Percentiles rank a stretch among this genome's conserved stretches.
Evolutionary conservation across 2,888 invertebrate genomes (phyloP).

Genomic region (Limnephilus auricula): DNA sequence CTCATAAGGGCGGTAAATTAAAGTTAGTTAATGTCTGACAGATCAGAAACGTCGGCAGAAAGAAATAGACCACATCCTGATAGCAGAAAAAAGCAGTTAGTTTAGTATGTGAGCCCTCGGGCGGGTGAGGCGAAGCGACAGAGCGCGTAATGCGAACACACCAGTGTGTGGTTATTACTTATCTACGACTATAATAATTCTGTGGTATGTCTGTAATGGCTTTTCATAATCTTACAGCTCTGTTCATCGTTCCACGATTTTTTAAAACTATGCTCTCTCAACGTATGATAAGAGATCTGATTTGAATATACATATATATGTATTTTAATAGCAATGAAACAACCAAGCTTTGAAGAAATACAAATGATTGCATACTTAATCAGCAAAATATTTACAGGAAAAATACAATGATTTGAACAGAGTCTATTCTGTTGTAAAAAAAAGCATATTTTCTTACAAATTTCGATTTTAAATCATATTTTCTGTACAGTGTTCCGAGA

Average conservation of each 20-base stretch:
- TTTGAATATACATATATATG: not conserved
- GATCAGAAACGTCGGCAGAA: slow-evolving; percentile 20
- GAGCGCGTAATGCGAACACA: slow-evolving; percentile 3
- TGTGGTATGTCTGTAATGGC: not conserved
- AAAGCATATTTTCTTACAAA: too few relatives aligned
- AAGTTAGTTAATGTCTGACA: slow-evolving; percentile 27
- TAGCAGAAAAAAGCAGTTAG: slow-evolving; percentile 34
- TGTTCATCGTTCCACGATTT: not conserved
- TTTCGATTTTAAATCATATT: too few relatives aligned
- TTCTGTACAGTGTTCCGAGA: too few relatives aligned
- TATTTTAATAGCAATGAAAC: not conserved
- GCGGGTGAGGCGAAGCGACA: slow-evolving; percentile 4
- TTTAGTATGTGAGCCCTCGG: slow-evolving; percentile 18
- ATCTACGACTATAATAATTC: not conserved
- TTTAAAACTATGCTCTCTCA: not conserved
- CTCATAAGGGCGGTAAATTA: slow-evolving; percentile 40
- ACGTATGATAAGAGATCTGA: not conserved
- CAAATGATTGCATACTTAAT: not conserved
- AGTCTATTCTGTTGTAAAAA: not conserved
- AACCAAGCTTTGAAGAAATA: not conserved
- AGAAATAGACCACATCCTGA: slow-evolving; percentile 44
- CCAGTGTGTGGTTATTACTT: not conserved
- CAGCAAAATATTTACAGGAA: not conserved
- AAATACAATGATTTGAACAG: not conserved
- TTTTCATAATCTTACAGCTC: not conserved